Base-by-base conservation (phyloP, 2,888 invertebrate genomes). In the Camptogramma bilineatum region DNA sequence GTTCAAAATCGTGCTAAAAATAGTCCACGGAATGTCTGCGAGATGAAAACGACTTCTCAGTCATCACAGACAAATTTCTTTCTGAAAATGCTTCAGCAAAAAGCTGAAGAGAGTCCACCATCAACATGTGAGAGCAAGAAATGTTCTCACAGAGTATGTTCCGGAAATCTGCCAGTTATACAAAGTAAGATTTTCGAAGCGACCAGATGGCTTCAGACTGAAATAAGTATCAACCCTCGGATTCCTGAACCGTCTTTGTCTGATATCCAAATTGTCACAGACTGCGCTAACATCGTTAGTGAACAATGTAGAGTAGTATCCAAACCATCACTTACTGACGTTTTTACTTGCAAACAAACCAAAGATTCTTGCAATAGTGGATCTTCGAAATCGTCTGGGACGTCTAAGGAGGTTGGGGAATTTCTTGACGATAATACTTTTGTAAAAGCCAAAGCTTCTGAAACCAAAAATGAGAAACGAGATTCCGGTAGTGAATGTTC, bases 221-320 rank as follows among this genome's bases (percentile, higher is more conserved):
- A 91, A 76, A 90, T 93, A 24, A 91, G 88, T 70, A 88, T 93
- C 42, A 76, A 91, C 68, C 92, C 93, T 4, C 86, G 80, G 74
- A 86, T 91, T 68, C 79, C 89, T 3, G 90, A 92, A 67, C 90
- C 92, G 0, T 80, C 83, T 17, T 72, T 90, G 59, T 81, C 87
- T 51, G 90, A 92, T 74, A 84, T 93, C 21, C 83, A 81, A 52
- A 83, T 91, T 52, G 69, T 92, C 0, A 61, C 70, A 28, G 79
- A 86, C 44, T 85, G 84, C 55, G 86, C 78, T 0, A 75, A 78
- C 75, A 66, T 88, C 8, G 74, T 88, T n/a, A 72, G 72, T 51
- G 86, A 90, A 68, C 74, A 80, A 46, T 78, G 69, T 51, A 83
- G 80, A 71, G 73, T 77, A 67, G 54, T 82, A 24, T 65, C 75